Base-by-base conservation (phyloP, 2,113 vertebrate species). In the Trochalopteron elliotii region DNA sequence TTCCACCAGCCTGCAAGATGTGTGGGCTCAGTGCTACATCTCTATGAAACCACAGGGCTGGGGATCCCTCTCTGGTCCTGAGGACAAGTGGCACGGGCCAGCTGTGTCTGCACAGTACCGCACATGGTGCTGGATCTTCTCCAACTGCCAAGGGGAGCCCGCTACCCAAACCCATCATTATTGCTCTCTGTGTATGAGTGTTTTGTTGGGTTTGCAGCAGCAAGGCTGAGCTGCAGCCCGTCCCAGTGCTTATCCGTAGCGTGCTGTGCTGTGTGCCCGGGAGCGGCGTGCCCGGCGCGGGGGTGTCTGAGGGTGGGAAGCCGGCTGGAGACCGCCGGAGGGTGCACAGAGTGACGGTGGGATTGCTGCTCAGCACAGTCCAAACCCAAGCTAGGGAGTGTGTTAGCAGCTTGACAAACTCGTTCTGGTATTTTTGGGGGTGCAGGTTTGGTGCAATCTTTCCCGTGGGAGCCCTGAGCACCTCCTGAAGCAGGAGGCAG, bases 191-290 rank as follows among this genome's bases (percentile, higher is more conserved):
- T 49, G 35, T 40, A 35, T 16, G 27, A 2, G 3, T 80, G 86
- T 74, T 95, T 92, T 78, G 83, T 60, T 90, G 68, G 65, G 47
- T 86, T 92, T 90, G 89, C 68, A 74, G 90, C 60, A 90, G 75
- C 1, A 3, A 86, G 78, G 63, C 55, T 74, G 92, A 88, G 80
- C 76, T 59, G 83, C 86, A 86, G 88, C 68, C 79, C 89, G 47
- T 81, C 50, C 31, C 80, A 55, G 60, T 0, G 21, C 39, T 86
- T 81, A 86, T 67, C 55, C 2, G 0, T 35, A 20, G 79, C 3
- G 1, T 40, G 59, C 71, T 74, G 68, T 40, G 75, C 64, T 70
- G 59, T 5, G 33, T 77, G 92, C 88, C 76, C 2, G 2, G 71
- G 56, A 77, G 63, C 27, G 0, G 47, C 3, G 2, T 85, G 78